phyloP scores from a whole-genome alignment of 2,888 invertebrate species.

The Euplagia quadripunctaria region DNA sequence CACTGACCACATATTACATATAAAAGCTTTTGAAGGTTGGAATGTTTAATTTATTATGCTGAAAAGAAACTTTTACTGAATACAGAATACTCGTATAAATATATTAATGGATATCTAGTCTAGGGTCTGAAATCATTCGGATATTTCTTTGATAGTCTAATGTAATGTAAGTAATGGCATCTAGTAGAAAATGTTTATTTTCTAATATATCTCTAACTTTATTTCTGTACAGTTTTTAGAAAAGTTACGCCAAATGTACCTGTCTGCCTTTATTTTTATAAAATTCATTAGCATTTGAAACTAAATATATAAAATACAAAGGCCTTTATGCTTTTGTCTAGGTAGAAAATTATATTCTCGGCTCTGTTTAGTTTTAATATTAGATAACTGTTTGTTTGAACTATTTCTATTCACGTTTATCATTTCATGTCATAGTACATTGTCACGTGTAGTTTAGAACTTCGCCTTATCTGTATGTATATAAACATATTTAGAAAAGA shows the following conservation, averaged over 20 bases:
- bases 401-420: too few species aligned
- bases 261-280: too few species aligned
- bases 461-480: conserved; percentile 21
- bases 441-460: too few species aligned
- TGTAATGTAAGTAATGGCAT: too few species aligned
- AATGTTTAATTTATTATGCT: too few species aligned
- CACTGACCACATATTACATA: neutral
- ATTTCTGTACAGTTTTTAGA: neutral
- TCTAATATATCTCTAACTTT: neutral
- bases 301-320: neutral
- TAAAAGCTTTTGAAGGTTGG: neutral
- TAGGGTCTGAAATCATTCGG: too few species aligned
- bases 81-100: too few species aligned
- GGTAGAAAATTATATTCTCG: neutral
- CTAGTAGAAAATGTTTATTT: too few species aligned
- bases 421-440: too few species aligned
- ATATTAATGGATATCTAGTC: too few species aligned
- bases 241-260: neutral
- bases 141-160: too few species aligned
- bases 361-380: neutral
- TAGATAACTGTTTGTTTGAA: neutral
- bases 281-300: neutral
- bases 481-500: conserved; percentile 10
- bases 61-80: too few species aligned
- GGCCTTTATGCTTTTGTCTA: neutral